Conservation (phyloP, 2,113 vertebrate species). For the Apteryx mantelli region DNA sequence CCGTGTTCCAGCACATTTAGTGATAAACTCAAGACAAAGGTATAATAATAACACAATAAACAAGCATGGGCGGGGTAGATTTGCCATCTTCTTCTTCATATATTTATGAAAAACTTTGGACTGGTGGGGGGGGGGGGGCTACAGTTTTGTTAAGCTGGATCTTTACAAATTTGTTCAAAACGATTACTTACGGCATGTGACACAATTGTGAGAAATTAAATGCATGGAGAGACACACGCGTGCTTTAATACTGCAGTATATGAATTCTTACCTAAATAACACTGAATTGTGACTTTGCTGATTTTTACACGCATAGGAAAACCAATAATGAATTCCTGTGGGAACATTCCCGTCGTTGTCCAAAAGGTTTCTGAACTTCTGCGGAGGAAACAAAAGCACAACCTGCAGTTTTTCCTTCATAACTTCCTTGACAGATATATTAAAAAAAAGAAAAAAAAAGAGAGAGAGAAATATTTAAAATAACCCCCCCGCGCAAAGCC, state of each 20-base stretch:
- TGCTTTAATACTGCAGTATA: neutral
- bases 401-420: neutral
- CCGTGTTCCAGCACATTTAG: neutral
- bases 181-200: rapidly evolving
- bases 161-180: neutral
- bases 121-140: rapidly evolving
- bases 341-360: constrained; percentile 96
- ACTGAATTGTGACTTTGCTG: constrained; percentile 82
- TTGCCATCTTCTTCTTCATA: neutral
- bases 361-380: constrained; percentile 91
- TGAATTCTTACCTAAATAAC: constrained; percentile 84
- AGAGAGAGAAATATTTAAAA: too few relatives aligned
- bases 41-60: rapidly evolving
- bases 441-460: too few relatives aligned
- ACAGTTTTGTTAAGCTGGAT: neutral
- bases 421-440: rapidly evolving
- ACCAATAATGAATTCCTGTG: constrained; percentile 90
- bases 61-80: neutral
- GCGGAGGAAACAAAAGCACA: neutral
- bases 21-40: neutral
- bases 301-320: constrained; percentile 83
- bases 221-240: neutral
- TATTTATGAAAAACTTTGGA: neutral
- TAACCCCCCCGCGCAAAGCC: too few relatives aligned
- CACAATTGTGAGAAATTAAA: neutral